Conservation (phyloP, 2,888 invertebrate genomes). For the Meghimatium bilineatum region DNA sequence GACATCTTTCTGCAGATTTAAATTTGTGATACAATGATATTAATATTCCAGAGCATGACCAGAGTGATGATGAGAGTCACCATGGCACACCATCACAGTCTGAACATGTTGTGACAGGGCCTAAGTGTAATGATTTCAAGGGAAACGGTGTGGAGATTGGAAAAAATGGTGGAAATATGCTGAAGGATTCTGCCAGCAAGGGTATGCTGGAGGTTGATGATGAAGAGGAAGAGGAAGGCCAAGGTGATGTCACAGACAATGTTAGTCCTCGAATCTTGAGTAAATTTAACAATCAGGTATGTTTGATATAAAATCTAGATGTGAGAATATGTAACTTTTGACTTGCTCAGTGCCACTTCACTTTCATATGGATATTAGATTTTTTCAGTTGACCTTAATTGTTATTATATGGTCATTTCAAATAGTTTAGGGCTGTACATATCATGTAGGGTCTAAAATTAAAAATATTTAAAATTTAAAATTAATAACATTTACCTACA, state of each 20-base stretch:
- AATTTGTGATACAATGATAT: not conserved
- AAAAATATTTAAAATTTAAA: too few relatives aligned
- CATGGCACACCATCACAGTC: conserved; percentile 42
- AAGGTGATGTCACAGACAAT: conserved; percentile 24
- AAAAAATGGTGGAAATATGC: conserved; percentile 4
- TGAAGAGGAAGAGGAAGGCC: conserved; percentile 39
- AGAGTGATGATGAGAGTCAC: conserved; percentile 54
- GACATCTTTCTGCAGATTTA: not conserved
- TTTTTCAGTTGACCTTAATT: too few relatives aligned
- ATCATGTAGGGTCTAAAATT: too few relatives aligned
- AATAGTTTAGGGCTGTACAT: too few relatives aligned
- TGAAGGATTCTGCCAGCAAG: conserved; percentile 30
- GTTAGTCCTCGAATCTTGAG: conserved; percentile 33
- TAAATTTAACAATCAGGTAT: conserved; percentile 40
- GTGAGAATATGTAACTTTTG: not conserved
- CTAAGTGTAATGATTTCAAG: not conserved
- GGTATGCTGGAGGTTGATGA: conserved; percentile 29
- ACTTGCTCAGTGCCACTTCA: too few relatives aligned
- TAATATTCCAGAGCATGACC: conserved; percentile 23
- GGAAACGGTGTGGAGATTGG: not conserved
- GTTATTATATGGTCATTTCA: too few relatives aligned
- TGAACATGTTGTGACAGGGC: conserved; percentile 19
- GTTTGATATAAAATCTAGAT: not conserved
- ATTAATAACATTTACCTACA: too few relatives aligned
- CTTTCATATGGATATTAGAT: too few relatives aligned